Evolutionary conservation across 2,113 vertebrate genomes (phyloP), one percentile per base, ranked within the genome.

Genomic region (Mobula birostris): DNA sequence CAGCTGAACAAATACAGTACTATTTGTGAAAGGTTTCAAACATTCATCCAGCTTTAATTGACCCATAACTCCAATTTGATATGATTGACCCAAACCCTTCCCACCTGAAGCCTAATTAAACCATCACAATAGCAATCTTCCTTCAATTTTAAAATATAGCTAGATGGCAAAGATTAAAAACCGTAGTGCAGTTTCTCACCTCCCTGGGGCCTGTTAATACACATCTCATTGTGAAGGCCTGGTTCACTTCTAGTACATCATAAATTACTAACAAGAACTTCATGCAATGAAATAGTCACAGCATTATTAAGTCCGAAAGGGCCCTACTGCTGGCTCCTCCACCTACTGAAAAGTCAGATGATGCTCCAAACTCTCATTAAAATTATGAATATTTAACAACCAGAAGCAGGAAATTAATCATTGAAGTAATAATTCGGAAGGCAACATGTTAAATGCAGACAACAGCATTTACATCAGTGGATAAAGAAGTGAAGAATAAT

Each of bases 321-420:
- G 29, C 83, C 29, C 48, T 56, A 61, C 48, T 63, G 56, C 83
- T 14, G 24, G 24, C 12, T 58, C 48, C 48, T 61, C 58, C 27
- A 29, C 56, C 58, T 87, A 61, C 58, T 87, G 83, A 87, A 87
- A 61, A 29, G 48, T 61, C 27, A 61, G 56, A 56, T 56, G 61
- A 29, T 15, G 24, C 83, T 87, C 56, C 83, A 87, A 87, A 61
- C 83, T 61, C 83, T 66, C 85, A 66, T 90, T 90, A 66, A 90
- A 90, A 90, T 90, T 66, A 90, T 90, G 85, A 90, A 90, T 90
- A 90, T 90, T 68, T 68, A 36, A 66, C 29, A 87, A 87, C 24
- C 66, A 19, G 61, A 90, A 66, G 85, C n/a, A 63, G 61, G 32
- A 66, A 66, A 88, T 88, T 29, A 88, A 87, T 63, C 29, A 58